These are phyloP conservation scores for Rhynchonycteris naso DNA, from an alignment of 2,797 vertebrate genomes.

Conservation along the genomic window DNA sequence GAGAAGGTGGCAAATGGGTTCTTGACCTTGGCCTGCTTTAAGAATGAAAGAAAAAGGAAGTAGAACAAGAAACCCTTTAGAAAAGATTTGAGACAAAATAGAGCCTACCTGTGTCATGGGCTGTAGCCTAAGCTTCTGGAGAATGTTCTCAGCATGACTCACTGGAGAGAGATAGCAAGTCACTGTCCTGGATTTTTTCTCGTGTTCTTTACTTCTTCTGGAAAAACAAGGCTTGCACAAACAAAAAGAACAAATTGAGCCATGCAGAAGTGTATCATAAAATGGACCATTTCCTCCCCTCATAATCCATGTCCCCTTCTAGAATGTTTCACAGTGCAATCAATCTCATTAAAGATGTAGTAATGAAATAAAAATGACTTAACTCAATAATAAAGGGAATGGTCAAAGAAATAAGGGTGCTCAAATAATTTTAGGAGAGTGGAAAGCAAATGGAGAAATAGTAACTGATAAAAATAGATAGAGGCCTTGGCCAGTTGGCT, in stretches of 20 bases:
- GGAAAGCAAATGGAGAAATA: conserved; percentile 7
- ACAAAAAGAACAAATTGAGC: background rate
- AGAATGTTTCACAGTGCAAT: conserved; percentile 4
- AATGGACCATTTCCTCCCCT: background rate
- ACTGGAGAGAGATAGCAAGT: background rate
- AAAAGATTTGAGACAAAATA: conserved; percentile 9
- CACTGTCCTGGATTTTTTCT: background rate
- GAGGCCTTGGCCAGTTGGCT: background rate
- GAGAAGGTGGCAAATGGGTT: background rate
- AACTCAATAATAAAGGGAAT: background rate
- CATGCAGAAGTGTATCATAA: background rate
- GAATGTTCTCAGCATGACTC: background rate
- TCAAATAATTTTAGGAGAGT: background rate
- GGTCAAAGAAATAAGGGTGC: background rate
- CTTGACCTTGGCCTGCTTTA: background rate
- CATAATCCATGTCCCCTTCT: background rate
- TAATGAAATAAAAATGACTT: conserved; percentile 1
- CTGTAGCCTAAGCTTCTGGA: background rate
- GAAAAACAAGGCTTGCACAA: background rate
- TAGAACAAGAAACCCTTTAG: background rate
- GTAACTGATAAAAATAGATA: background rate
- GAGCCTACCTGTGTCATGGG: background rate
- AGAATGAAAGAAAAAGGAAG: background rate
- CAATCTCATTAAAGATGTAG: background rate
- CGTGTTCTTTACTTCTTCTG: background rate